phyloP scores from a whole-genome alignment of 2,797 vertebrate genomes.

The Garrulus glandarius region DNA sequence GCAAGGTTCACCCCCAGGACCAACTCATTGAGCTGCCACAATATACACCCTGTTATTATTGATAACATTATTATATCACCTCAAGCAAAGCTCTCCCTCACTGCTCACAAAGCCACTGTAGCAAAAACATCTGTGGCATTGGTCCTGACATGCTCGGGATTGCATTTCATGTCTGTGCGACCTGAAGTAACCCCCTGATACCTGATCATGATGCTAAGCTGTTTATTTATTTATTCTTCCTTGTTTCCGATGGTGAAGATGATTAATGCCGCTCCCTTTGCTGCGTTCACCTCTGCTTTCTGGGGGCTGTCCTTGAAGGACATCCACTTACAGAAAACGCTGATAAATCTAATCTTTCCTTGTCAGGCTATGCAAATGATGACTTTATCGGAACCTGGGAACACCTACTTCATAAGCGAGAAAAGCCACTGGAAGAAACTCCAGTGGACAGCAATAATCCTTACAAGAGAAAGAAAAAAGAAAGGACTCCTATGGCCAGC shows the following conservation, averaged over 20 bases:
- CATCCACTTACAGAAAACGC: slow-evolving; percentile 68
- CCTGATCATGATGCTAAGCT: slow-evolving; percentile 68
- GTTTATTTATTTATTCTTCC: slow-evolving; percentile 79
- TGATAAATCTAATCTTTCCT: slow-evolving; percentile 74
- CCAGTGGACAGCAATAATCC: background rate
- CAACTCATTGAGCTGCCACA: background rate
- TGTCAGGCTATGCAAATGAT: slow-evolving; percentile 59
- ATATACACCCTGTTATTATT: background rate
- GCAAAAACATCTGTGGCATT: slow-evolving; percentile 32
- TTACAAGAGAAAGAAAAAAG: background rate
- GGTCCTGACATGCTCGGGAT: slow-evolving; percentile 69
- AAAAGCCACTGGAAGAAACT: background rate
- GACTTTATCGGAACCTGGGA: slow-evolving; percentile 22
- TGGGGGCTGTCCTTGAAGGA: slow-evolving; percentile 75
- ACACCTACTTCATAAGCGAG: background rate
- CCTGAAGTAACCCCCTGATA: slow-evolving; percentile 65
- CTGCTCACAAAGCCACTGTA: background rate
- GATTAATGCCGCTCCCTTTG: slow-evolving; percentile 78
- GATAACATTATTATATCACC: background rate
- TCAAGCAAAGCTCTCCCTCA: background rate
- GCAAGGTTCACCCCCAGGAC: background rate
- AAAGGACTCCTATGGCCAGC: background rate
- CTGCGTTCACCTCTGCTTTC: slow-evolving; percentile 66
- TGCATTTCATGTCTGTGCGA: slow-evolving; percentile 67
- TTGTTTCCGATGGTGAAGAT: slow-evolving; percentile 65